Evolutionary conservation across 2,888 invertebrate genomes (phyloP).

Genomic region (Eurytoma californica): DNA sequence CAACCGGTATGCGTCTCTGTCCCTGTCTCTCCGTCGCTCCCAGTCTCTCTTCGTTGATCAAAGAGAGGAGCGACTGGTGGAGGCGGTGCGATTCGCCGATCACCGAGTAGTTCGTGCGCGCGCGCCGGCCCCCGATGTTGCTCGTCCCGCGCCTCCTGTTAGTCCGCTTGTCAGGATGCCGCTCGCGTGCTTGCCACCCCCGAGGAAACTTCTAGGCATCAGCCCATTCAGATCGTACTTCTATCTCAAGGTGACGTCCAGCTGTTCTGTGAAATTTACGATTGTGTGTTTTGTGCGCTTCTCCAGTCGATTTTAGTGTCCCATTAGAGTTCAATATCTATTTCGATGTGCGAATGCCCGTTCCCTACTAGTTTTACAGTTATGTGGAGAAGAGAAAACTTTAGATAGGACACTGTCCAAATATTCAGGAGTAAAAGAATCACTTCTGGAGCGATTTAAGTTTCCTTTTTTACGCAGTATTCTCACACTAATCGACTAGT

Average conservation of each 20-base stretch:
- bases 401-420: no score
- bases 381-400: no score
- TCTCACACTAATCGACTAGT: no score
- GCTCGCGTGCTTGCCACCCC: conserved; percentile 13
- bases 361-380: no score
- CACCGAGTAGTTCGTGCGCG: conserved; percentile 45
- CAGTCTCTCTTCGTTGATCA: not conserved
- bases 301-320: no score
- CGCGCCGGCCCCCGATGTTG: conserved; percentile 44
- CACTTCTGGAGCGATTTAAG: no score
- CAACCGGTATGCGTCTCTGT: not conserved
- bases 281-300: no score
- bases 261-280: no score
- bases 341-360: no score
- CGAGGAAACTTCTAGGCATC: conserved; percentile 18
- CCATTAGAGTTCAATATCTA: no score
- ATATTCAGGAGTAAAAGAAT: no score
- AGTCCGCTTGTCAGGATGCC: conserved; percentile 34
- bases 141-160: not conserved
- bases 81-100: conserved; percentile 9
- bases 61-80: not conserved
- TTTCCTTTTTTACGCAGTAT: no score
- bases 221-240: conserved; percentile 25
- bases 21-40: not conserved
- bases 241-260: conserved; percentile 46